Evolutionary conservation across 2,888 invertebrate species (phyloP).

Genomic region (Erebia epiphron): DNA sequence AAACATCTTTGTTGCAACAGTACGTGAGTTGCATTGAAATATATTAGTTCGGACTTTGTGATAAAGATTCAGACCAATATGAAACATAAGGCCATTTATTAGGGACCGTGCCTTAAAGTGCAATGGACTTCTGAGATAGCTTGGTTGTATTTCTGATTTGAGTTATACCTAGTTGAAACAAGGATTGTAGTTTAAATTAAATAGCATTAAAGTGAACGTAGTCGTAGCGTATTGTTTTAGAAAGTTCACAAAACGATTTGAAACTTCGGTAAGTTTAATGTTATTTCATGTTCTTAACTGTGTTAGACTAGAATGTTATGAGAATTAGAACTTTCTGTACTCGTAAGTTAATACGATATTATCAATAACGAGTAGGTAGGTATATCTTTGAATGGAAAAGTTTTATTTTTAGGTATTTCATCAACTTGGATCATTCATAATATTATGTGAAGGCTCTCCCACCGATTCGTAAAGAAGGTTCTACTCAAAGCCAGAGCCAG

Average conservation of each 20-base stretch:
- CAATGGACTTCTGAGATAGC: constrained; percentile 37
- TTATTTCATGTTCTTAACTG: constrained; percentile 2
- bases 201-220: constrained; percentile 64
- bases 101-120: constrained; percentile 43
- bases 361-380: no score
- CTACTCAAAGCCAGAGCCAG: no score
- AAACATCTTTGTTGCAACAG: constrained; percentile 57
- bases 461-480: no score
- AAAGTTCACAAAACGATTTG: constrained; percentile 57
- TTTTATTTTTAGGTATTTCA: no score
- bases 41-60: constrained; percentile 37
- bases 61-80: constrained; percentile 37
- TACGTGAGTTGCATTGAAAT: constrained; percentile 55
- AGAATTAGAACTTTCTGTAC: background rate
- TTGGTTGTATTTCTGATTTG: constrained; percentile 42
- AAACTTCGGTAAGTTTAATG: constrained; percentile 28
- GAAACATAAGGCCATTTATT: constrained; percentile 40
- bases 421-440: no score
- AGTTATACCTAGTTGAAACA: constrained; percentile 58
- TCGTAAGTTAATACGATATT: no score
- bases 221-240: constrained; percentile 62
- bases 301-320: background rate
- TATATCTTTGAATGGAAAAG: no score
- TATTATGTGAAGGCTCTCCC: no score
- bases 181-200: constrained; percentile 69